A percentile compares a stretch with the other conserved stretches of the same genome.
Conservation (phyloP, 2,113 vertebrate genomes). For the Eulemur rufifrons region DNA sequence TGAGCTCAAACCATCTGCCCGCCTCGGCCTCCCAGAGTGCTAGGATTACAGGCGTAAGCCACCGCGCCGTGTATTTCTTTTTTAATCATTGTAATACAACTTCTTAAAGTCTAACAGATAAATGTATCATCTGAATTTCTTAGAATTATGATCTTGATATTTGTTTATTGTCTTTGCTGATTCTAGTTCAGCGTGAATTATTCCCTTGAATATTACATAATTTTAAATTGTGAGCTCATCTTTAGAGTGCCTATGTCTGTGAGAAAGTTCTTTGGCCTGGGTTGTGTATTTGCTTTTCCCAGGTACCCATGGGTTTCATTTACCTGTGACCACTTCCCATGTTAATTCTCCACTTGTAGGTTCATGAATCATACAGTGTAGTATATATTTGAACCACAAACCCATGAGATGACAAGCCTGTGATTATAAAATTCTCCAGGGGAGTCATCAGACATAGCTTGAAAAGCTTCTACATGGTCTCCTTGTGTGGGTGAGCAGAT, state of each 20-base stretch:
- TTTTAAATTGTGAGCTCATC: background rate
- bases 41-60: too few relatives aligned
- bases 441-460: background rate
- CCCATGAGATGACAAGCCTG: background rate
- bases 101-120: background rate
- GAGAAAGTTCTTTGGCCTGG: background rate
- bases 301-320: background rate
- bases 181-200: background rate
- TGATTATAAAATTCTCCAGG: background rate
- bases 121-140: background rate
- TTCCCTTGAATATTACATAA: constrained; percentile 2
- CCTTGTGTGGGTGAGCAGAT: background rate
- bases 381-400: background rate
- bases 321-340: background rate
- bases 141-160: background rate
- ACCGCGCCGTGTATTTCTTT: background rate
- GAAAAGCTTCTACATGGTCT: background rate
- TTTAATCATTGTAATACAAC: background rate
- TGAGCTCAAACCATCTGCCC: too few relatives aligned
- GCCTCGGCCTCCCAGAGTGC: too few relatives aligned
- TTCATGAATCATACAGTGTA: background rate
- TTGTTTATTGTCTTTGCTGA: background rate
- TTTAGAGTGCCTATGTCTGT: background rate
- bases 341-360: background rate
- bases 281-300: background rate